Conservation (phyloP, 2,797 vertebrate genomes). For the Cyclopterus lumpus region DNA sequence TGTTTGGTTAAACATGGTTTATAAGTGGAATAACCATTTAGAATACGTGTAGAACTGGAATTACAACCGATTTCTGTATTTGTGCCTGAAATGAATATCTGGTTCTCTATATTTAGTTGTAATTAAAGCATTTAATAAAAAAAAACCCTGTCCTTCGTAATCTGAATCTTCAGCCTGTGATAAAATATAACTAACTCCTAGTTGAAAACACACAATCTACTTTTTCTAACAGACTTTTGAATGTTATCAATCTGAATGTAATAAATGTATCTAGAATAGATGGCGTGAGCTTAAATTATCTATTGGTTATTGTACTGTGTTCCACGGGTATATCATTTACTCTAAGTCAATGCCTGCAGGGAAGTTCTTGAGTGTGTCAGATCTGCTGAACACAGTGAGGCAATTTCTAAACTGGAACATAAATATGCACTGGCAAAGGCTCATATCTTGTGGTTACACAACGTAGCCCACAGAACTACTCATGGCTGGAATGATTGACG, state of each 20-base stretch:
- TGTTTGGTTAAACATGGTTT: background rate
- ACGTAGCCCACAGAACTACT: conserved; percentile 70
- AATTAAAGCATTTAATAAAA: background rate
- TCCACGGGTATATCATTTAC: conserved; percentile 22
- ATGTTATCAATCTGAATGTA: conserved; percentile 12
- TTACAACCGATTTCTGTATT: background rate
- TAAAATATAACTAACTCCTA: background rate
- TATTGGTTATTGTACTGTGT: conserved; percentile 28
- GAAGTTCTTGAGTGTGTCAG: conserved; percentile 46
- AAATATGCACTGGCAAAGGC: conserved; percentile 76
- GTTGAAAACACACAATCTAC: background rate
- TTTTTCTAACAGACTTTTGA: background rate
- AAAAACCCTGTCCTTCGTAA: background rate
- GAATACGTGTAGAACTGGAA: background rate
- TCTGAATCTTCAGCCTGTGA: background rate
- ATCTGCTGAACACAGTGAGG: conserved; percentile 51
- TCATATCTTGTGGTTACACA: conserved; percentile 76
- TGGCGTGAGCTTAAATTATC: conserved; percentile 9
- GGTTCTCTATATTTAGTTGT: background rate
- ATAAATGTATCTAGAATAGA: conserved; percentile 12
- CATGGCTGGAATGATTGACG: conserved; percentile 81
- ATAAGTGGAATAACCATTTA: background rate
- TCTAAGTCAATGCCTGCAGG: conserved; percentile 17
- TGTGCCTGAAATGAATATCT: background rate
- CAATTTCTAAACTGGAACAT: conserved; percentile 65